Base-by-base conservation (phyloP, 2,113 vertebrate species). In the Lophura nycthemera region DNA sequence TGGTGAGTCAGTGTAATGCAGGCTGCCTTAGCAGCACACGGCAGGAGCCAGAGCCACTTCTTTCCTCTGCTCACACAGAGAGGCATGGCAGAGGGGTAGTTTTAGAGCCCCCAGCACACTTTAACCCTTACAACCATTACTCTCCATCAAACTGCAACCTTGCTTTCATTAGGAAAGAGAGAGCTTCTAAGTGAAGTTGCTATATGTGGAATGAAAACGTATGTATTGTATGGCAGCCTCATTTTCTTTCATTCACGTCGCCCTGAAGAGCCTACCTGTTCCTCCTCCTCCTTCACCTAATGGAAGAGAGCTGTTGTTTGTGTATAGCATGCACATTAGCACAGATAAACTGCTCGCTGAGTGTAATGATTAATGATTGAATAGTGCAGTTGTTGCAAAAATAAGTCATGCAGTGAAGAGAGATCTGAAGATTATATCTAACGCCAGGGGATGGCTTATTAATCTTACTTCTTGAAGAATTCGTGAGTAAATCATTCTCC, bases 381-480 rank as follows among this genome's bases (percentile, higher is more conserved):
- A 98, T 94, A 97, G 97, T 97, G 97, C 96, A 95, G 97, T 97
- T 97, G 96, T 97, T 98, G 97, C 96, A 97, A 96, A 98, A 98
- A 96, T 97, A 97, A 98, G 97, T 97, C 98, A 95, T 84, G 97
- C 93, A 50, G 97, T 45, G 96, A 97, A 96, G 94, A 98, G 97
- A 97, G 96, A 97, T 95, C 96, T 95, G 97, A 97, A 98, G 98
- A 98, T 98, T 97, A 96, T 97, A 97, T 97, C 96, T 97, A 98
- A 97, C 97, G 95, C 97, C 97, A 95, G 98, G 98, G 97, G 97
- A 98, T 95, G 97, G 97, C 97, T 98, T 98, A 98, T 98, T 98
- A 98, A 98, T 98, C 98, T 98, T 97, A 97, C 97, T 98, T 98
- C 97, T 97, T 96, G 97, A 98, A 97, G 98, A 98, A 98, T 98